These are phyloP conservation scores for Tipula lateralis DNA, from an alignment of 2,888 invertebrate species.

Conservation along the genomic window DNA sequence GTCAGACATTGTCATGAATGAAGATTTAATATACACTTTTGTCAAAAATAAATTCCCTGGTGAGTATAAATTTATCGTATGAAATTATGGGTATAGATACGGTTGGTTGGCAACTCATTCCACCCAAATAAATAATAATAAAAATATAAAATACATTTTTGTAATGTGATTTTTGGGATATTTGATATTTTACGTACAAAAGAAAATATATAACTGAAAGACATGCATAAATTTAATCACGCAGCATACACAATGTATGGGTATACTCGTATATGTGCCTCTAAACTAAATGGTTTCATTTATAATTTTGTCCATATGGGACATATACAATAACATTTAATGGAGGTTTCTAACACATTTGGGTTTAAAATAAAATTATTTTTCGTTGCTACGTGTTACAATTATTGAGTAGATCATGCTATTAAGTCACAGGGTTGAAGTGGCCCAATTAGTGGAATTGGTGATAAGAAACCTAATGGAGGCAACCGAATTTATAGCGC, in stretches of 20 bases:
- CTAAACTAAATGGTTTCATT: background rate
- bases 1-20: background rate
- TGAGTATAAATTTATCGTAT: background rate
- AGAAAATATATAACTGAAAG: slow-evolving; percentile 15
- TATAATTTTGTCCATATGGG: background rate
- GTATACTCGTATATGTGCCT: background rate
- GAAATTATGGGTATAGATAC: background rate
- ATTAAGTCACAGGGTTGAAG: too few relatives aligned
- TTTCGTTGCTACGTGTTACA: background rate
- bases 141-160: background rate
- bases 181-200: background rate
- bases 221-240: slow-evolving; percentile 19
- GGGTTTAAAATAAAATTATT: background rate
- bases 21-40: slow-evolving; percentile 24
- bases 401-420: too few relatives aligned
- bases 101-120: slow-evolving; percentile 11
- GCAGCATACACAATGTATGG: background rate
- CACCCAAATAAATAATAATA: background rate
- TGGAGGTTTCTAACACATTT: background rate
- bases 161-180: background rate
- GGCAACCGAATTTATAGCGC: too few relatives aligned
- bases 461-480: too few relatives aligned
- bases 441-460: too few relatives aligned
- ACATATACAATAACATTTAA: background rate
- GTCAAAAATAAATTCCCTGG: slow-evolving; percentile 19